Base-by-base conservation (phyloP, 2,797 vertebrate genomes). In the Caiman crocodilus region DNA sequence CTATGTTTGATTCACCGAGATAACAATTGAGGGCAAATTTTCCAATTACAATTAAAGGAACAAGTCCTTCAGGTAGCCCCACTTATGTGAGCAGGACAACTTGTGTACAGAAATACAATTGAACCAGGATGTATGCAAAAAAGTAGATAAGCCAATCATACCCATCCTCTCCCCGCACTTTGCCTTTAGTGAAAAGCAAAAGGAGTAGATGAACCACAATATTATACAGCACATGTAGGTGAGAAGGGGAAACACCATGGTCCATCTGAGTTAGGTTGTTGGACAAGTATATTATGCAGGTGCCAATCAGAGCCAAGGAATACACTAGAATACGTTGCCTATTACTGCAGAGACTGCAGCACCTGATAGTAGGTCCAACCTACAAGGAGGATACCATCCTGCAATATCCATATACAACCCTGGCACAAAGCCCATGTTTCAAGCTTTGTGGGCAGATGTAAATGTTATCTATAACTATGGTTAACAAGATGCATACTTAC, bases 331-430 rank as follows among this genome's bases (percentile, higher is more conserved):
- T 50, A 87, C 12, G 1, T 76, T 1, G 21, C 7, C 58, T 11
- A 7, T 5, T 7, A 69, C 73, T 85, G 3, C 2, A 64, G 9
- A 42, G 42, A 14, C 67, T 59, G 1, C n/a, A 2, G 20, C 32
- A 64, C n/a, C n/a, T 0, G 0, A 2, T 69, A 8, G 20, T 0
- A 1, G 56, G 78, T 42, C 25, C 32, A 25, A 5, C 4, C 26
- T 73, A 23, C 16, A 23, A 55, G 35, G 9, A 71, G 74, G 79
- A 82, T 65, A 25, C 42, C 2, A 4, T 57, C 73, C 21, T 17
- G 7, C 7, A 0, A 76, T 56, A 1, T 0, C 32, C 11, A 8
- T 21, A 57, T 2, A n/a, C 78, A 63, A 56, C 20, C 32, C 55
- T 64, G 67, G 79, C 50, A 9, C 20, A 76, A 76, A 75, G 55